phyloP scores from a whole-genome alignment of 2,113 vertebrate species.

The Oncorhynchus tshawytscha region DNA sequence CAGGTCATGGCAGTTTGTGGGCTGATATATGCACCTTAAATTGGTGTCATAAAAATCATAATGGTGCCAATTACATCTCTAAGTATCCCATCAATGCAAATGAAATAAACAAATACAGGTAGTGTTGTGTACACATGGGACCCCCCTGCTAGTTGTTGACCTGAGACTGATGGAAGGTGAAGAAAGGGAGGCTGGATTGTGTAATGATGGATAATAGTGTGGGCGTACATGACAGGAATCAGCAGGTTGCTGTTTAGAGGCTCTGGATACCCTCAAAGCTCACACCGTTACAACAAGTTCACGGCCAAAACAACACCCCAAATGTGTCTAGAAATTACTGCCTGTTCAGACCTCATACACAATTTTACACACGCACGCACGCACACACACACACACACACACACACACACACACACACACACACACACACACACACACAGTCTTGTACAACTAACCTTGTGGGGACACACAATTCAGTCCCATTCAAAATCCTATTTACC shows the following conservation, averaged over 20 bases:
- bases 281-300: background rate
- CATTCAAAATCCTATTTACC: no score
- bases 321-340: background rate
- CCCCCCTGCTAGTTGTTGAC: slow-evolving; percentile 27
- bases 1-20: slow-evolving; percentile 73
- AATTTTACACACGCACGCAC: slow-evolving; percentile 10
- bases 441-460: no score
- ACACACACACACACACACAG: slow-evolving; percentile 2
- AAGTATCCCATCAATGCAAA: slow-evolving; percentile 73
- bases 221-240: slow-evolving; percentile 39
- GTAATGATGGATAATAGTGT: slow-evolving; percentile 38
- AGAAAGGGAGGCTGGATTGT: slow-evolving; percentile 20
- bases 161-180: slow-evolving; percentile 23
- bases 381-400: background rate
- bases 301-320: background rate
- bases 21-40: slow-evolving; percentile 81
- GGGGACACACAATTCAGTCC: no score
- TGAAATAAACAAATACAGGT: slow-evolving; percentile 60
- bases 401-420: background rate
- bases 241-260: background rate
- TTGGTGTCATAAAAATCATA: slow-evolving; percentile 81
- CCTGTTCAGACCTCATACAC: slow-evolving; percentile 38
- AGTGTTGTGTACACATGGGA: slow-evolving; percentile 26
- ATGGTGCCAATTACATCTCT: slow-evolving; percentile 81
- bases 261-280: background rate